Evolutionary conservation across 2,113 vertebrate species (phyloP).

Genomic region (Oreochromis aureus): DNA sequence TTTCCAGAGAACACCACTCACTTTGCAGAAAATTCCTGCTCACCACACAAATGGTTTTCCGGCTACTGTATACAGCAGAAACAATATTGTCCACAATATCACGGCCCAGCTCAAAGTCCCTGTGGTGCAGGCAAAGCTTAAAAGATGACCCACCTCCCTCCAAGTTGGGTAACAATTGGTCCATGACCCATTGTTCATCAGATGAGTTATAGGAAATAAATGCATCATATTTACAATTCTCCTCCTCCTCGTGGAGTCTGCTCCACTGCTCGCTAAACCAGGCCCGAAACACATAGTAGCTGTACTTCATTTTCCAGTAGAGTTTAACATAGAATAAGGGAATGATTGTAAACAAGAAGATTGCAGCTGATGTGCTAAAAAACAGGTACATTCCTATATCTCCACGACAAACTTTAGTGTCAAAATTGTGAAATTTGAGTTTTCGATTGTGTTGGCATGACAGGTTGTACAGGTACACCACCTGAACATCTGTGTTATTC

Average conservation of each 20-base stretch:
- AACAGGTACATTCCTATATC: constrained; percentile 73
- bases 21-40: constrained; percentile 80
- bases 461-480: constrained; percentile 69
- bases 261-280: constrained; percentile 78
- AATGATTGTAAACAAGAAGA: constrained; percentile 66
- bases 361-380: constrained; percentile 43
- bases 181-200: constrained; percentile 80
- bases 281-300: constrained; percentile 75
- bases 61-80: constrained; percentile 78
- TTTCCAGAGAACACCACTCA: constrained; percentile 82
- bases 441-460: constrained; percentile 24
- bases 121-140: constrained; percentile 84
- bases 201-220: constrained; percentile 85
- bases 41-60: constrained; percentile 82
- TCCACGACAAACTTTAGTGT: constrained; percentile 73
- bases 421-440: constrained; percentile 69
- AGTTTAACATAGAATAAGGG: constrained; percentile 73
- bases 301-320: constrained; percentile 79
- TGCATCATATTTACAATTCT: constrained; percentile 77
- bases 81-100: constrained; percentile 86
- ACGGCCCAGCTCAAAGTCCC: constrained; percentile 78
- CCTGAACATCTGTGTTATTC: constrained; percentile 60
- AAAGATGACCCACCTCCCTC: constrained; percentile 65
- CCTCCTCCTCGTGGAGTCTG: constrained; percentile 68
- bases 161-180: constrained; percentile 74